Evolutionary conservation across 2,797 vertebrate genomes (phyloP).

Genomic region (Esox lucius): DNA sequence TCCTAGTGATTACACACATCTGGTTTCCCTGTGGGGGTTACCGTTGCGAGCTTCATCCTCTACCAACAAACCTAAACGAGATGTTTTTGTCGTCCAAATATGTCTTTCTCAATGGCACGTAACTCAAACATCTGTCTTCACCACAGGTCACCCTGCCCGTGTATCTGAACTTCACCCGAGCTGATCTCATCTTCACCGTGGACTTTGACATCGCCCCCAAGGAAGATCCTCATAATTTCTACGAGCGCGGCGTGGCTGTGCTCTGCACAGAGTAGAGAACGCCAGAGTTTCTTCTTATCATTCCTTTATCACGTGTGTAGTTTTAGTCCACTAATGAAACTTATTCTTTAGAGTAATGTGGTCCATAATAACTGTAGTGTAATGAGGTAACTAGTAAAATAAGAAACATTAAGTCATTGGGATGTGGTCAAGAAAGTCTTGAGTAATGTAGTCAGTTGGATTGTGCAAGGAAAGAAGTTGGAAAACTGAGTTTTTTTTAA

Average conservation of each 20-base stretch:
- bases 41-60: too few species aligned
- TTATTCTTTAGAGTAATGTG: conserved; percentile 41
- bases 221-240: conserved; percentile 96
- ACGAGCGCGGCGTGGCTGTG: conserved; percentile 94
- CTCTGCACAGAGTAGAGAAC: conserved; percentile 88
- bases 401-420: conserved; percentile 35
- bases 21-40: too few species aligned
- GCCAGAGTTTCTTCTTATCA: conserved; percentile 23
- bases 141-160: conserved; percentile 94
- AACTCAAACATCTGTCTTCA: not conserved
- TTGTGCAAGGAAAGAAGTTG: conserved; percentile 35
- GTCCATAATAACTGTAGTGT: conserved; percentile 29
- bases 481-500: conserved; percentile 39
- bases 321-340: conserved; percentile 12
- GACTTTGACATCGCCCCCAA: conserved; percentile 97
- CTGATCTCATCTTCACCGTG: conserved; percentile 97
- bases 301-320: conserved; percentile 33
- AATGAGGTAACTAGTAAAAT: conserved; percentile 20
- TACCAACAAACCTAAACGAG: too few species aligned
- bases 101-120: not conserved
- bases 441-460: conserved; percentile 57
- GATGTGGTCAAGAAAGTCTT: conserved; percentile 53
- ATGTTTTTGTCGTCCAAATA: too few species aligned
- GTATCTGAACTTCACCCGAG: conserved; percentile 97
- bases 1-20: not conserved